These are phyloP conservation scores for Chironomus tentans DNA, from an alignment of 2,888 invertebrate genomes.

Conservation along the genomic window DNA sequence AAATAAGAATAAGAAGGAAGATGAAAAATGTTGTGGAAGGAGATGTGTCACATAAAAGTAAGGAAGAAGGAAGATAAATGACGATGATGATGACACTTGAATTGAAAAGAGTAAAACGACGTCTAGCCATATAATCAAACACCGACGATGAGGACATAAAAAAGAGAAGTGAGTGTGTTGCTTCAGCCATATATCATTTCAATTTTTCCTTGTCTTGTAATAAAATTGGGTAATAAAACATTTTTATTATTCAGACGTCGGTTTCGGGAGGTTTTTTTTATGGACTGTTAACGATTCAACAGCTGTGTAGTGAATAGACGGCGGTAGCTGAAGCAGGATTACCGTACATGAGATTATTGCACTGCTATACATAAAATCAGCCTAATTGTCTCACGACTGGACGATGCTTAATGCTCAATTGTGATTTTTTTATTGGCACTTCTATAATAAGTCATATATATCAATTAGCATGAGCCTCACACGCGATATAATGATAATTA, in stretches of 20 bases:
- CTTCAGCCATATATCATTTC: slow-evolving; percentile 23
- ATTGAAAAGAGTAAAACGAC: background rate
- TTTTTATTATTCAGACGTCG: slow-evolving; percentile 26
- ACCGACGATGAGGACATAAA: background rate
- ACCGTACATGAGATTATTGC: background rate
- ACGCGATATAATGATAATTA: background rate
- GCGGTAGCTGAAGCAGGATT: background rate
- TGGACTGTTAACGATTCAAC: slow-evolving; percentile 24
- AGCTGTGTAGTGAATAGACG: slow-evolving; percentile 3
- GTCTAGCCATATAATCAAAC: slow-evolving; percentile 22
- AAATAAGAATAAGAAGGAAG: too few species aligned
- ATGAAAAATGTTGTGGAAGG: too few species aligned
- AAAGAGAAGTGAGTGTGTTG: slow-evolving; percentile 11
- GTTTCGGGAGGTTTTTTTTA: slow-evolving; percentile 15
- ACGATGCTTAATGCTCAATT: too few species aligned
- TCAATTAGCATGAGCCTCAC: background rate
- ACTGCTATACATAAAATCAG: too few species aligned
- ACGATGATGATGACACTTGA: background rate
- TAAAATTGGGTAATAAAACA: slow-evolving; percentile 23
- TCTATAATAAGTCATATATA: too few species aligned
- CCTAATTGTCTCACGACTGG: too few species aligned
- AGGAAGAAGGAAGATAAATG: background rate
- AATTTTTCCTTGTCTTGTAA: slow-evolving; percentile 21
- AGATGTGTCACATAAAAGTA: background rate
- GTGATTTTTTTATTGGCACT: too few species aligned